phyloP scores from a whole-genome alignment of 2,113 vertebrate genomes.

The Scytalopus superciliaris region DNA sequence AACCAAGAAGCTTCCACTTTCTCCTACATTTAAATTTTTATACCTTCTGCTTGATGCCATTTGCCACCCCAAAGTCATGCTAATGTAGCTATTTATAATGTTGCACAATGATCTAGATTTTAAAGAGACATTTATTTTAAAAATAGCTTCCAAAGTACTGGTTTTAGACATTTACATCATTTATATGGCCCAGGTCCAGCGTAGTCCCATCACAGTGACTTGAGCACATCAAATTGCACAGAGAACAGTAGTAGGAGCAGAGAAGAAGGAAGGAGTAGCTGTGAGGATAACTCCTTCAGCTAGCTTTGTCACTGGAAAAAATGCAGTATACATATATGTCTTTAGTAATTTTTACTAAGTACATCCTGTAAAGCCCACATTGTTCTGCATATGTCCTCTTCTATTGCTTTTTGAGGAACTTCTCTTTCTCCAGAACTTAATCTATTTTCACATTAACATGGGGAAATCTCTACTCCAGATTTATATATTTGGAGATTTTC shows the following conservation, averaged over 20 bases:
- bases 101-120: background rate
- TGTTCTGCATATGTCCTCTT: background rate
- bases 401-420: background rate
- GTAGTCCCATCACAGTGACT: background rate
- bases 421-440: background rate
- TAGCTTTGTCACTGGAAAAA: background rate
- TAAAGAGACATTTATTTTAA: background rate
- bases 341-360: background rate
- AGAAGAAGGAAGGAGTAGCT: background rate
- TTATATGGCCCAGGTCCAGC: background rate
- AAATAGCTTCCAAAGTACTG: background rate
- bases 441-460: background rate
- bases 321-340: background rate
- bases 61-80: background rate
- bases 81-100: background rate
- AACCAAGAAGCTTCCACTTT: background rate
- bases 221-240: background rate
- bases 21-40: background rate
- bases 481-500: background rate
- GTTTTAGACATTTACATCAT: background rate
- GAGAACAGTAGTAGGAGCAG: background rate
- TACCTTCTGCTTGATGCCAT: background rate
- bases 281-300: background rate
- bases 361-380: background rate
- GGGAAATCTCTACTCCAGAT: background rate